Evolutionary conservation across 2,797 vertebrate species (phyloP), one percentile per base, ranked within the genome.

Genomic region (Cynodonichthys magdalenae): DNA sequence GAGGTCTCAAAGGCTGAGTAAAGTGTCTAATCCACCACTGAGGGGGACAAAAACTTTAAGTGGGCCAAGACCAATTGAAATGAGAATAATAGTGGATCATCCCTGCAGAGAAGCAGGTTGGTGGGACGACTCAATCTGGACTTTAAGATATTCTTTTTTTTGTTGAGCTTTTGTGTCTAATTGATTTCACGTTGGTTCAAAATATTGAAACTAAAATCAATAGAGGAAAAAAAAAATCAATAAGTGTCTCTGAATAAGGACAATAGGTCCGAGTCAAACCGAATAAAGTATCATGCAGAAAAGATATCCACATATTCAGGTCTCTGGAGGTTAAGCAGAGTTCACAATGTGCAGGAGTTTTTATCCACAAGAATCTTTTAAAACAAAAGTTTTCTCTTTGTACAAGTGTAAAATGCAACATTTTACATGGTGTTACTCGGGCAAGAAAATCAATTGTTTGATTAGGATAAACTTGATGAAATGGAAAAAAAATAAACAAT

Each of bases 401-500:
- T 14, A 24, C 19, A 4, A 4, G 14, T 20, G 18, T 24, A 15
- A 24, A 49, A 24, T 49, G 47, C 19, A 12, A 5, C 4, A 49
- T 24, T 49, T 24, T 24, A 24, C 47, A 15, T 24, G 4, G 12
- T 39, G 11, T 12, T 14, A 4, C 10, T 49, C 19, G 12, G 47
- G 24, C 18, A 15, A 31, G 12, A 36, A 20, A 27, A 15, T 9
- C 31, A 36, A 15, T 36, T 7, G n/a, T 19, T 15, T 15, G 45
- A 36, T 15, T 9, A 62, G 31, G 51, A 75, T 46, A 62, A 64
- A 60, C 58, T 73, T 24, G 46, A 74, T 70, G 36, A 12, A 39
- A 39, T 3, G 11, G 3, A 39, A 14, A 4, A 39, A 39, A 4
- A 36, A 36, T 36, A 14, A 39, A 12, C 12, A 3, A 12, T 24